These are phyloP conservation scores for Trypoxylon attenuatum DNA, from an alignment of 2,888 invertebrate genomes.

Conservation along the genomic window DNA sequence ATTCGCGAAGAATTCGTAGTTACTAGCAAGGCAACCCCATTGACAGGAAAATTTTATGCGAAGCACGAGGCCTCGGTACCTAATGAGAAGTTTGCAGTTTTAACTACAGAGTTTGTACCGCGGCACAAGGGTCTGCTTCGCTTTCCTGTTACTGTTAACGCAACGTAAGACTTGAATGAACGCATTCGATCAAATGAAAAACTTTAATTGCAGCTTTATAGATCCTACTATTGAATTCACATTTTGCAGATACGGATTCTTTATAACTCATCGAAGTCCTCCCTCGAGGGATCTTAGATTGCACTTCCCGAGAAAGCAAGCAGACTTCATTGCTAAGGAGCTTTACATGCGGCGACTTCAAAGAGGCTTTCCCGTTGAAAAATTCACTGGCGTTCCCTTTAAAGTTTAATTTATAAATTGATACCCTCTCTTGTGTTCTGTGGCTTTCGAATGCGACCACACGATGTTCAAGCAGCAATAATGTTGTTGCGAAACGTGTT, in stretches of 20 bases:
- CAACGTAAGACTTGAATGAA: too few species aligned
- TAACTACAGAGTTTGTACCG: conserved; percentile 18
- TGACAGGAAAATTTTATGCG: conserved; percentile 69
- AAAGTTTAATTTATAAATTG: conserved; percentile 27
- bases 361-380: conserved; percentile 46
- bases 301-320: conserved; percentile 52
- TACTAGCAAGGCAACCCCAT: conserved; percentile 41
- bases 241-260: conserved; percentile 67
- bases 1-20: conserved; percentile 59
- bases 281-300: conserved; percentile 60
- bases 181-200: too few species aligned
- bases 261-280: conserved; percentile 52
- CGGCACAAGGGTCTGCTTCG: neutral
- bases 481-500: conserved; percentile 52
- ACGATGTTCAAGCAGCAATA: too few species aligned
- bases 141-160: neutral
- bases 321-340: conserved; percentile 61
- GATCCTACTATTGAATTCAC: neutral
- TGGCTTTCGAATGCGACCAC: too few species aligned
- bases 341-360: conserved; percentile 52
- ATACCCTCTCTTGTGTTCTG: neutral
- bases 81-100: conserved; percentile 54
- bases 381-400: conserved; percentile 61
- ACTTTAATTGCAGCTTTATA: neutral
- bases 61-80: conserved; percentile 57